Conservation (phyloP, 2,888 invertebrate species). For the Galerucella pusilla region DNA sequence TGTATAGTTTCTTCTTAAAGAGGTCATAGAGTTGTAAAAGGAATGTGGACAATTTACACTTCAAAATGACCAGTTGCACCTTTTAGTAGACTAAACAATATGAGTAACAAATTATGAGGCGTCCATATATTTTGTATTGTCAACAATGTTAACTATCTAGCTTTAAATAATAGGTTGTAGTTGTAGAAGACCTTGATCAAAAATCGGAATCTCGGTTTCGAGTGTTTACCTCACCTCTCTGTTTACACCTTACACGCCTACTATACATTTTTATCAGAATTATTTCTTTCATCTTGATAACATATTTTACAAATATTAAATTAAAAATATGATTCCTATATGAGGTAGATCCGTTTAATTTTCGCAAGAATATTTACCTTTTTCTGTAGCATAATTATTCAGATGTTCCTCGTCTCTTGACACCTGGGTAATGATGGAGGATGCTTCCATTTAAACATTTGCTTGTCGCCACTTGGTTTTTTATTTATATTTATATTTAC, state of each 20-base stretch:
- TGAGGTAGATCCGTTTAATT: constrained; percentile 7
- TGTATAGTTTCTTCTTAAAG: constrained; percentile 51
- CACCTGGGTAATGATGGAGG: constrained; percentile 99
- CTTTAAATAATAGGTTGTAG: constrained; percentile 23
- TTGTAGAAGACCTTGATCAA: constrained; percentile 24
- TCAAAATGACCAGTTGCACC: constrained; percentile 37
- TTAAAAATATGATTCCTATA: neutral
- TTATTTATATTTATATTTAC: constrained; percentile 29
- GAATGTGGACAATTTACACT: constrained; percentile 55
- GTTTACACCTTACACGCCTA: constrained; percentile 58
- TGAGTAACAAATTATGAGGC: constrained; percentile 30
- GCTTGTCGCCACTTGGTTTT: constrained; percentile 55
- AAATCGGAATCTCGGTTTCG: constrained; percentile 30
- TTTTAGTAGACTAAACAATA: constrained; percentile 33
- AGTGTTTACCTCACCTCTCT: constrained; percentile 43
- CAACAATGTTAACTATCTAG: constrained; percentile 13
- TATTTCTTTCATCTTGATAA: neutral
- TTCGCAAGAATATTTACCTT: constrained; percentile 75
- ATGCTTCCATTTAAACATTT: constrained; percentile 94
- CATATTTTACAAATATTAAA: constrained; percentile 3
- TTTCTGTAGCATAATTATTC: constrained; percentile 91
- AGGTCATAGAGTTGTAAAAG: constrained; percentile 59
- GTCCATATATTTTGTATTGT: constrained; percentile 2
- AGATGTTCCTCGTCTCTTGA: constrained; percentile 97
- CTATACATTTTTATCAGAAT: constrained; percentile 44